Evolutionary conservation across 2,797 vertebrate genomes (phyloP).

Genomic region (Danio kyathit): DNA sequence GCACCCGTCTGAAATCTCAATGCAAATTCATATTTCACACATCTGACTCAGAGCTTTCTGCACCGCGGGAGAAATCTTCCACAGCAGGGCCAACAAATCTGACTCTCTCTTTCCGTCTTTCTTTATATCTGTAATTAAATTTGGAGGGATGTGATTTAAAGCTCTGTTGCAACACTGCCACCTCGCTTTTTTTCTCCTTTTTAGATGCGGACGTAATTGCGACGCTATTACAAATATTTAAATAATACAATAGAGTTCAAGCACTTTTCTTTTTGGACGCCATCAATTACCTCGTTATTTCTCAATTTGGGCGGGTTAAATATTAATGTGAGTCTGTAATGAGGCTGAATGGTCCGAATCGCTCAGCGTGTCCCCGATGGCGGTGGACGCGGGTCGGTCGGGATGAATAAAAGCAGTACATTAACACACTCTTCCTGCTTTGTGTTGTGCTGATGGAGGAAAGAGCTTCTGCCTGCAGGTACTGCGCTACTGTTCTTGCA

Average conservation of each 20-base stretch:
- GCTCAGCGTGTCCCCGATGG: constrained; percentile 81
- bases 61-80: constrained; percentile 42
- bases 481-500: constrained; percentile 73
- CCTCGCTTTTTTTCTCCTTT: constrained; percentile 30
- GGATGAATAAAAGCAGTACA: constrained; percentile 82
- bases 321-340: constrained; percentile 85
- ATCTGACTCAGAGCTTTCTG: constrained; percentile 43
- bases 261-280: constrained; percentile 77
- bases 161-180: constrained; percentile 28
- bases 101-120: constrained; percentile 9
- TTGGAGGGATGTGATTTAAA: constrained; percentile 44
- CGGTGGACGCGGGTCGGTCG: constrained; percentile 69
- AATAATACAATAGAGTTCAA: constrained; percentile 75
- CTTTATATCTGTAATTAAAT: constrained; percentile 49
- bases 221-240: constrained; percentile 68
- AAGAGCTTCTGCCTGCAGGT: constrained; percentile 76
- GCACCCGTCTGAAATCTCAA: constrained; percentile 37
- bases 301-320: constrained; percentile 81
- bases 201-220: constrained; percentile 63
- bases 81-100: constrained; percentile 35
- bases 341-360: constrained; percentile 84
- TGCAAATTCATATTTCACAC: constrained; percentile 47
- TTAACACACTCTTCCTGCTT: constrained; percentile 76
- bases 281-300: constrained; percentile 84
- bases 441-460: constrained; percentile 70